Evolutionary conservation across 2,888 invertebrate genomes (phyloP).

Genomic region (Lepidochrysops patricia): DNA sequence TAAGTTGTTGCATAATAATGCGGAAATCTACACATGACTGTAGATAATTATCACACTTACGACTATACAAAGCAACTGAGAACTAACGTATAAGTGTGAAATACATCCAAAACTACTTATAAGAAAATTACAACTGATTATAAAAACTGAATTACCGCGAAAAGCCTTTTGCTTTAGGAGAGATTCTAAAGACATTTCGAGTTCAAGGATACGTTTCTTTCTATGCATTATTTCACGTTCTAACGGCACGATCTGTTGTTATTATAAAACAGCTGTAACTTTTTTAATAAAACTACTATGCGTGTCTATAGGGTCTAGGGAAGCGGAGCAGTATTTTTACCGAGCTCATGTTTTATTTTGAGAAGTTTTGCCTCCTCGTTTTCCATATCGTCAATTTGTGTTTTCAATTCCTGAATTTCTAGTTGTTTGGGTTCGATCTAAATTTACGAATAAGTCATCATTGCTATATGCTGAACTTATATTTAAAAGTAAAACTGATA

Average conservation of each 20-base stretch:
- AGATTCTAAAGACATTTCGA: constrained; percentile 88
- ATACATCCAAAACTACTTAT: constrained; percentile 14
- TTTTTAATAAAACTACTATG: constrained; percentile 34
- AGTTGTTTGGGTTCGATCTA: constrained; percentile 90
- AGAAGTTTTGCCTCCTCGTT: constrained; percentile 82
- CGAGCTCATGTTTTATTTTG: constrained; percentile 58
- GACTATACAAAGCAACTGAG: constrained; percentile 7
- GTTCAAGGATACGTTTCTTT: constrained; percentile 85
- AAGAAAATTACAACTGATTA: constrained; percentile 68
- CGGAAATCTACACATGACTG: constrained; percentile 8
- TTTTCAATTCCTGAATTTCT: constrained; percentile 85
- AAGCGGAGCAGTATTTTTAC: constrained; percentile 36
- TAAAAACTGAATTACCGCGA: constrained; percentile 52
- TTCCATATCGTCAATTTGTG: constrained; percentile 90
- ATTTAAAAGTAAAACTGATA: background rate
- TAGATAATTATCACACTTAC: constrained; percentile 8
- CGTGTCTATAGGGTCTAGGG: background rate
- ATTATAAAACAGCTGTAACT: constrained; percentile 58
- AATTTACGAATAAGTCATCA: background rate
- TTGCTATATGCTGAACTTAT: background rate
- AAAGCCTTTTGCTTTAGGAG: constrained; percentile 82
- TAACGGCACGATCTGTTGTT: constrained; percentile 84
- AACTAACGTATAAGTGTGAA: constrained; percentile 15
- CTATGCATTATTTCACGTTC: constrained; percentile 89
- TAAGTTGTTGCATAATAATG: constrained; percentile 14